Evolutionary conservation across 92 coral and sea anemone species (phyloP).

Genomic region (Ricordea florida): DNA sequence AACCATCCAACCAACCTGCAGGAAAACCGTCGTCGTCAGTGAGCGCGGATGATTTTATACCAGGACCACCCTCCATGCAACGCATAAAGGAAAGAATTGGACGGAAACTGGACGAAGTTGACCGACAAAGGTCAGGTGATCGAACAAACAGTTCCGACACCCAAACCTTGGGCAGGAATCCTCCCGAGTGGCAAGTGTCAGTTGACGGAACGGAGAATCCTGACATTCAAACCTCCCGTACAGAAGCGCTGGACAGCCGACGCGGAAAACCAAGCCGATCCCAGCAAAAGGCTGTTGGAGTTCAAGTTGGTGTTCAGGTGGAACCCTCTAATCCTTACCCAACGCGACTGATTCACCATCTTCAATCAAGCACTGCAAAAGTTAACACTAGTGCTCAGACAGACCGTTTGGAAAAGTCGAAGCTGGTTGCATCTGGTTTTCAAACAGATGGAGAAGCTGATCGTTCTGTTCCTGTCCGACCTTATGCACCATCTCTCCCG

Average conservation of each 20-base stretch:
- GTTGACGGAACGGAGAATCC: not conserved
- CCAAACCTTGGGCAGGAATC: not conserved
- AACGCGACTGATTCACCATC: not conserved
- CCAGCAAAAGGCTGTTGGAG: constrained; percentile 46
- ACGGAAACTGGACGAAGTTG: constrained; percentile 14
- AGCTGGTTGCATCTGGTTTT: constrained; percentile 8
- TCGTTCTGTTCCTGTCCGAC: not conserved
- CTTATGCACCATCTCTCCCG: constrained; percentile 65
- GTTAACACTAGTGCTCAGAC: constrained; percentile 33
- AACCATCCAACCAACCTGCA: too few relatives aligned
- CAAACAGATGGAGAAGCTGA: constrained; percentile 9
- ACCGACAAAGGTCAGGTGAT: not conserved
- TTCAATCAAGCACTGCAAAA: not conserved
- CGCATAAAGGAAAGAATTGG: constrained; percentile 8
- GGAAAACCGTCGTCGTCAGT: too few relatives aligned
- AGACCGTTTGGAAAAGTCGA: constrained; percentile 4
- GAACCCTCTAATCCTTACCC: not conserved
- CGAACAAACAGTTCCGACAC: not conserved
- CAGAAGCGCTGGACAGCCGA: not conserved
- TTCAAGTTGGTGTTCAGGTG: constrained; percentile 47
- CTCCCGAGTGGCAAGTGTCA: not conserved
- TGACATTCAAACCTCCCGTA: not conserved
- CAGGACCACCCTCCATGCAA: constrained; percentile 28
- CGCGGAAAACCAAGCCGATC: not conserved
- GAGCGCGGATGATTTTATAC: not conserved